Percentiles rank a stretch among this genome's conserved stretches.
Conservation (phyloP, 1,140 invertebrate species). For the Solen grandis region DNA sequence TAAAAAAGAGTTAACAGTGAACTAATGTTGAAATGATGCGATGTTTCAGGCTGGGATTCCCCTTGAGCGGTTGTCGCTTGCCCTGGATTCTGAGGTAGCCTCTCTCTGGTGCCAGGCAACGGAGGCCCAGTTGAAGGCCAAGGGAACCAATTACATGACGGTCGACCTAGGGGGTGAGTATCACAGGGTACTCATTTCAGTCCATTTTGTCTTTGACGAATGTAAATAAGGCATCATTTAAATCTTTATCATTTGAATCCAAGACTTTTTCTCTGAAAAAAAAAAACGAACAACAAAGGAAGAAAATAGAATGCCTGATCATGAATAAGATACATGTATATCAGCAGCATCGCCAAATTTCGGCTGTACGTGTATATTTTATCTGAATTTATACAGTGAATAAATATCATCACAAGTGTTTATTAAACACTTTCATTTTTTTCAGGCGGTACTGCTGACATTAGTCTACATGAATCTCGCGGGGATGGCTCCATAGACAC, state of each 20-base stretch:
- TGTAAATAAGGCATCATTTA: background rate
- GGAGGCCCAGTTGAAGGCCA: background rate
- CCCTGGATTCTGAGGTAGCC: conserved; percentile 12
- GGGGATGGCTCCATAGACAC: conserved; percentile 18
- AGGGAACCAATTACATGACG: conserved; percentile 18
- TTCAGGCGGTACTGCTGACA: conserved; percentile 39
- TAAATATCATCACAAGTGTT: too few species aligned
- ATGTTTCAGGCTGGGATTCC: conserved; percentile 33
- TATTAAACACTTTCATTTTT: too few species aligned
- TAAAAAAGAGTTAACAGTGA: too few species aligned
- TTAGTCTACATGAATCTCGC: conserved; percentile 19
- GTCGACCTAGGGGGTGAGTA: conserved; percentile 35
- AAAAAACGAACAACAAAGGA: background rate
- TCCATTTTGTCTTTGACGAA: too few species aligned
- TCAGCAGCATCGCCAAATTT: background rate
- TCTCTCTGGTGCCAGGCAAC: conserved; percentile 32
- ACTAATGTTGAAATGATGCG: too few species aligned
- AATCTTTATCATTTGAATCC: background rate
- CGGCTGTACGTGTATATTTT: too few species aligned
- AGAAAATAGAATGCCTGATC: background rate
- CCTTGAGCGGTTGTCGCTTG: background rate
- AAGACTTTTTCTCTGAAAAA: background rate
- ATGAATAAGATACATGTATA: background rate
- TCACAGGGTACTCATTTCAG: background rate
- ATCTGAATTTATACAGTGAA: too few species aligned